A percentile compares a stretch with the other conserved stretches of the same genome.
Conservation (phyloP, 2,797 vertebrate species). For the Brachymystax lenok region DNA sequence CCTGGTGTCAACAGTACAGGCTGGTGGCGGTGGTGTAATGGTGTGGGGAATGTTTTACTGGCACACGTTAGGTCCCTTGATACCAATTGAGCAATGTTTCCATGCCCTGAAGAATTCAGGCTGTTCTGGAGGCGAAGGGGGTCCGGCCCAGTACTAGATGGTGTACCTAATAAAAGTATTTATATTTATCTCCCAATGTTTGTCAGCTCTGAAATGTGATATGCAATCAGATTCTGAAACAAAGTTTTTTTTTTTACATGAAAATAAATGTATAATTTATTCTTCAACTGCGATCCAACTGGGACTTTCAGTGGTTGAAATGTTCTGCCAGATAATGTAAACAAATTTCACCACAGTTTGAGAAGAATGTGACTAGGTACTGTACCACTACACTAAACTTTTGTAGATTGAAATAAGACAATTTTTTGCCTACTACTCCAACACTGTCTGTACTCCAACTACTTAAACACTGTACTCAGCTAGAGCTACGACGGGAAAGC, state of each 20-base stretch:
- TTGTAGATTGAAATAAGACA: not conserved
- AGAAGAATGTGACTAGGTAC: not conserved
- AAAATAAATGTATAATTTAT: not conserved
- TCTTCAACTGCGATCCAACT: not conserved
- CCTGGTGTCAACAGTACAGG: too few species aligned
- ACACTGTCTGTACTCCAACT: not conserved
- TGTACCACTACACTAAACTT: not conserved
- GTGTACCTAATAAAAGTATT: too few species aligned
- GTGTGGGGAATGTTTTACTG: too few species aligned
- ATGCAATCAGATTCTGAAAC: conserved; percentile 54
- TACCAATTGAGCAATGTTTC: too few species aligned
- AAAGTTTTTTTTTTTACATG: not conserved
- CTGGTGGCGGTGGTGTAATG: too few species aligned
- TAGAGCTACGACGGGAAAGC: not conserved
- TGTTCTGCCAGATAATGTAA: not conserved
- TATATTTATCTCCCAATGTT: conserved; percentile 45
- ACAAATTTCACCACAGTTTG: not conserved
- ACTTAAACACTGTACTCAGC: not conserved
- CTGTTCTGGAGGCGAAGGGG: too few species aligned
- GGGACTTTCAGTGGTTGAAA: not conserved
- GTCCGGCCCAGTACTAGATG: too few species aligned
- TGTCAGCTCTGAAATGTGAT: conserved; percentile 39
- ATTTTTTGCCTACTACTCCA: not conserved
- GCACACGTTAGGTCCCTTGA: too few species aligned
- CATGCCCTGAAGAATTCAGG: too few species aligned